phyloP scores from a whole-genome alignment of 2,797 vertebrate genomes.

The Sebastolobus alascanus region DNA sequence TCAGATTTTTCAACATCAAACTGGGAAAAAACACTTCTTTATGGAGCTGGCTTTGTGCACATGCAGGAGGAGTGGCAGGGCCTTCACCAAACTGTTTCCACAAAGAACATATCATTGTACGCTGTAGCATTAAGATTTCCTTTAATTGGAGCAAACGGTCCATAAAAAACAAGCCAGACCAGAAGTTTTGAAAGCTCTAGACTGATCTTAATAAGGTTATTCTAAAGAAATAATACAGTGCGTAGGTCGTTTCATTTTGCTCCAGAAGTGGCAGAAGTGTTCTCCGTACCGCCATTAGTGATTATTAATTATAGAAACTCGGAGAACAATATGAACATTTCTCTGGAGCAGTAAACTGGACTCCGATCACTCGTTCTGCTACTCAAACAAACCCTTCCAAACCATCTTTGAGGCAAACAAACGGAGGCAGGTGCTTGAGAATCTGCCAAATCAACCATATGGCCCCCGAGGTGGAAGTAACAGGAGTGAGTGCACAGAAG shows the following conservation, averaged over 20 bases:
- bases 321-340: not conserved
- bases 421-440: conserved; percentile 65
- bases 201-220: not conserved
- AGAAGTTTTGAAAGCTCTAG: not conserved
- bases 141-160: not conserved
- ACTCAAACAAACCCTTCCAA: conserved; percentile 24
- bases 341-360: conserved; percentile 2
- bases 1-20: too few relatives aligned
- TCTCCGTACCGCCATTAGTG: not conserved
- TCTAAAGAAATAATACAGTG: not conserved
- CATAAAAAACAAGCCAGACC: not conserved
- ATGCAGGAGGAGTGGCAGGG: too few relatives aligned
- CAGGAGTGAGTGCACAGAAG: conserved; percentile 48
- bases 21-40: not conserved
- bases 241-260: not conserved
- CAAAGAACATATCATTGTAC: not conserved
- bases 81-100: not conserved
- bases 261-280: not conserved
- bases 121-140: too few relatives aligned
- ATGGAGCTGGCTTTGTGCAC: not conserved
- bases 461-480: conserved; percentile 67
- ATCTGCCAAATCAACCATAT: conserved; percentile 70
- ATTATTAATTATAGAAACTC: conserved; percentile 5
- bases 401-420: conserved; percentile 55
- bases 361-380: not conserved